Conservation (phyloP, 53 echinoderm and acorn worm genomes). For the Mesocentrotus franciscanus region DNA sequence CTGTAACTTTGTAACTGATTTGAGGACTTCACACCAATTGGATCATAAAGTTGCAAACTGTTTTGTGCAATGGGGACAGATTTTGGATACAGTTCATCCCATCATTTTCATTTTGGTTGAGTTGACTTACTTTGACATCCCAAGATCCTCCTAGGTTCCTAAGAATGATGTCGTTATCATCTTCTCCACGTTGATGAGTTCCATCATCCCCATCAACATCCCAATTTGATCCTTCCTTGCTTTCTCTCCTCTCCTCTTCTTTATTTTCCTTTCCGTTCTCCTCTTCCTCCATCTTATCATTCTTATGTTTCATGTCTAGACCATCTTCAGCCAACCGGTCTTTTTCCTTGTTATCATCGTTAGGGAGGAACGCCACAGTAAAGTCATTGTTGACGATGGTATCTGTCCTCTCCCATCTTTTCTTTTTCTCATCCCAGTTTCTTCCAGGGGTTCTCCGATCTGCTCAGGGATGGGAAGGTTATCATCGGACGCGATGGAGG, state of each 20-base stretch:
- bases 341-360: conserved; percentile 17
- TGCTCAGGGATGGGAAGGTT: conserved; percentile 62
- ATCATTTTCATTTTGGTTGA: too few relatives aligned
- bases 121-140: conserved; percentile 17
- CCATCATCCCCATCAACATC: background rate
- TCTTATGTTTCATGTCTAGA: background rate
- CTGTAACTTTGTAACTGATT: too few relatives aligned
- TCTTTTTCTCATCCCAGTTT: background rate
- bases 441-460: conserved; percentile 61
- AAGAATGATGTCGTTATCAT: background rate
- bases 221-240: background rate
- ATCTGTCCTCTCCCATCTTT: background rate
- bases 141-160: conserved; percentile 37
- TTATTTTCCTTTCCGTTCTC: background rate
- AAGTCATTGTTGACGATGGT: background rate
- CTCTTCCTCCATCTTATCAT: conserved; percentile 5
- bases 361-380: background rate
- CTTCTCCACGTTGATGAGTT: background rate
- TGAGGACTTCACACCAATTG: too few relatives aligned
- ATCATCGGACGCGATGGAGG: conserved; percentile 44
- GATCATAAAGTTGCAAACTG: too few relatives aligned
- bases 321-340: background rate
- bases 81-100: too few relatives aligned
- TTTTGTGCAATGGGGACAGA: too few relatives aligned
- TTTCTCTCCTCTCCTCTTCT: background rate